Percentiles rank a stretch among this genome's conserved stretches.
Evolutionary conservation across 2,113 vertebrate genomes (phyloP).

Genomic region (Archocentrus centrarchus): DNA sequence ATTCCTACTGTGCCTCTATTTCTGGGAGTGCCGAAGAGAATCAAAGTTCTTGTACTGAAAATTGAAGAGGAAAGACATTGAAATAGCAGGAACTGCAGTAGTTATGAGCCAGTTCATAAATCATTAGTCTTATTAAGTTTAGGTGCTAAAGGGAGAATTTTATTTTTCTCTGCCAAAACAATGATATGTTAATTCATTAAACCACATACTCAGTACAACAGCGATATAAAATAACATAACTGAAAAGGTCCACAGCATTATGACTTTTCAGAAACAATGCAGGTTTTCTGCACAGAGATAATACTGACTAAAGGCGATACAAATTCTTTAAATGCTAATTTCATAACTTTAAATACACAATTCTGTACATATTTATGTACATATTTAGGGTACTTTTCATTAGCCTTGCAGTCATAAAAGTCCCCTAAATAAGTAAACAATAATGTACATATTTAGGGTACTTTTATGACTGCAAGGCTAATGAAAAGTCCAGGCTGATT

Average conservation of each 20-base stretch:
- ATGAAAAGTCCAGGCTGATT: too few relatives aligned
- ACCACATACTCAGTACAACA: neutral
- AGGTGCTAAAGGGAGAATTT: neutral
- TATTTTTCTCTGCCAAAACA: neutral
- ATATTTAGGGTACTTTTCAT: too few relatives aligned
- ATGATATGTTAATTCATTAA: neutral
- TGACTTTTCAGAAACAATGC: neutral
- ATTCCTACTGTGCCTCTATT: neutral
- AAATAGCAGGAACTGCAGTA: neutral
- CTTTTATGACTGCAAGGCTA: too few relatives aligned
- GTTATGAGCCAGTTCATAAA: conserved; percentile 10
- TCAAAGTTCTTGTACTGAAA: neutral
- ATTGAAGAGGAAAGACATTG: neutral
- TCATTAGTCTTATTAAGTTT: neutral
- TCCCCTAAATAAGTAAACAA: too few relatives aligned
- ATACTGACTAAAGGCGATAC: neutral
- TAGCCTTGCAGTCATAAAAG: too few relatives aligned
- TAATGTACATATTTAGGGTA: too few relatives aligned
- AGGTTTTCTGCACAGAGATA: neutral
- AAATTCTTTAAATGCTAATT: neutral
- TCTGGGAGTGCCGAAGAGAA: neutral
- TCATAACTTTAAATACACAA: too few relatives aligned
- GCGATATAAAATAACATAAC: neutral
- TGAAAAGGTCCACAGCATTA: neutral
- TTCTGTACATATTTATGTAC: too few relatives aligned